Evolutionary conservation across 1,140 invertebrate genomes (phyloP).

Genomic region (Atopsyche davidsoni): DNA sequence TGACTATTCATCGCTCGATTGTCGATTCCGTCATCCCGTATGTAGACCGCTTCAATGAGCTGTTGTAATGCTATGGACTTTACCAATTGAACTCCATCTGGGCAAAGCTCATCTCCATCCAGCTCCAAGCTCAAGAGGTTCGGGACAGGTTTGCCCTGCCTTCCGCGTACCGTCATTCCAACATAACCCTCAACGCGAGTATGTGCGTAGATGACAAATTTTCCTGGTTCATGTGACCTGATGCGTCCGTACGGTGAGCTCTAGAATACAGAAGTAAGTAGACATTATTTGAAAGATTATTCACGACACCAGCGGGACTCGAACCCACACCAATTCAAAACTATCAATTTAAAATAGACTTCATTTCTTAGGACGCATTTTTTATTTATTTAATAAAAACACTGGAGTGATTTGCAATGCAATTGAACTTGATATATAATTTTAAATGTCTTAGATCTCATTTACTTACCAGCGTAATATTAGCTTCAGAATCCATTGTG

Average conservation of each 20-base stretch:
- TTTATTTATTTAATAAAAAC: neutral
- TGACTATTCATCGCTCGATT: constrained; percentile 1
- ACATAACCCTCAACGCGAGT: neutral
- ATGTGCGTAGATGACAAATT: neutral
- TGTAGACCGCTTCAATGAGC: no score
- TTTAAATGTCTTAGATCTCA: no score
- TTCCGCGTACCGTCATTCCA: constrained; percentile 1
- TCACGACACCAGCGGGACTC: neutral
- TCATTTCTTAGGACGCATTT: neutral
- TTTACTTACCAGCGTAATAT: constrained; percentile 1
- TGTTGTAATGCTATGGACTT: no score
- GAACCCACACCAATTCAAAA: no score
- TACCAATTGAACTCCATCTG: constrained; percentile 6
- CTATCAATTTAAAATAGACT: no score
- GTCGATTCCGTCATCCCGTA: no score
- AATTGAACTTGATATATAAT: no score
- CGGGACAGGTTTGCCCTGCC: neutral
- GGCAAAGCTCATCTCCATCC: constrained; percentile 5
- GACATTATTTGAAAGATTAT: neutral
- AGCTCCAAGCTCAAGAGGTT: neutral
- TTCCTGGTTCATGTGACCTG: neutral
- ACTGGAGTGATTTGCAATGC: no score
- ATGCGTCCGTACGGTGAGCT: neutral
- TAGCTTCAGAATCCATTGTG: neutral
- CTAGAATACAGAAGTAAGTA: neutral